Conservation (phyloP, 2,113 vertebrate genomes). For the Heloderma charlesbogerti region DNA sequence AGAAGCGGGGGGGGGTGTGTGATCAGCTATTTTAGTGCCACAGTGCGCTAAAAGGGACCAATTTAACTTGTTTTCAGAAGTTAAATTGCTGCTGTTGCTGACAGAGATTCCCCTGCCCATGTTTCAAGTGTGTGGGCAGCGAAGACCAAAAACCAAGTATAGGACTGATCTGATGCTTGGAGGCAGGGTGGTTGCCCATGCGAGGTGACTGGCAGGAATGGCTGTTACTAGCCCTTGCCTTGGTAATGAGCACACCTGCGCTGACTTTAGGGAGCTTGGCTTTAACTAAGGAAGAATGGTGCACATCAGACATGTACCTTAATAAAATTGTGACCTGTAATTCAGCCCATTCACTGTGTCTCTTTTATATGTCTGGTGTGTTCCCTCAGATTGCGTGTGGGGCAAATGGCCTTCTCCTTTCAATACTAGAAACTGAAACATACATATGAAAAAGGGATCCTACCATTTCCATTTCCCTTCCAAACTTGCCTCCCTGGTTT, state of each 20-base stretch:
- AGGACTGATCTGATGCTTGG: no score
- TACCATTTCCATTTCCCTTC: constrained; percentile 42
- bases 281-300: not conserved
- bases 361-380: not conserved
- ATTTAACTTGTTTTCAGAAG: no score
- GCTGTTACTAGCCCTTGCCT: not conserved
- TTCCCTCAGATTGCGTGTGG: not conserved
- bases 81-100: no score
- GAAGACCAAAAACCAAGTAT: not conserved
- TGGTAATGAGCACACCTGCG: not conserved
- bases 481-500: constrained; percentile 47
- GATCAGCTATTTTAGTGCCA: no score
- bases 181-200: not conserved
- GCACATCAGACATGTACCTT: not conserved
- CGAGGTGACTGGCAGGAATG: not conserved
- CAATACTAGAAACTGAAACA: not conserved
- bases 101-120: no score
- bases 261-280: not conserved
- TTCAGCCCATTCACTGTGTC: no score
- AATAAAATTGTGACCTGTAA: not conserved
- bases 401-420: not conserved
- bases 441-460: not conserved
- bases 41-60: no score
- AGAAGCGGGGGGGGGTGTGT: no score
- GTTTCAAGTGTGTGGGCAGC: no score